Evolutionary conservation across 2,113 vertebrate genomes (phyloP), one percentile per base, ranked within the genome.

Genomic region (Dolichotis patagonum): DNA sequence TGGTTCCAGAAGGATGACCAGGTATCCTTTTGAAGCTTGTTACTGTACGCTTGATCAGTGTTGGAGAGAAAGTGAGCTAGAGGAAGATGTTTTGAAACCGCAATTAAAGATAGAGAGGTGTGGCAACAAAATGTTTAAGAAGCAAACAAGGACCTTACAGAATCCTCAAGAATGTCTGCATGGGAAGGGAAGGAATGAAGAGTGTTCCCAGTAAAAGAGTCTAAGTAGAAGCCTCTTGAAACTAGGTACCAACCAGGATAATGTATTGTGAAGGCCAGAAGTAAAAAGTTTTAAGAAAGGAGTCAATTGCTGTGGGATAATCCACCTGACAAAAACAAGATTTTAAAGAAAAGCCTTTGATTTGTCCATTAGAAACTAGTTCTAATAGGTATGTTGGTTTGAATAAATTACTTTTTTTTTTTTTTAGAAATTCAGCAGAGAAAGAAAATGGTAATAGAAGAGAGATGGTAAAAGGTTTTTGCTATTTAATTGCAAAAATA

Each of bases 361-460:
- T 83, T 87, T 83, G 56, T 83, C 85, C 46, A 94, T 88, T 71
- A 28, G 82, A 90, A 95, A 83, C 30, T 28, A 67, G 13, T 52
- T 71, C 58, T 85, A 38, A 11, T 65, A 71, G 28, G 5, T 30
- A 43, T 75, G 7, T 78, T 30, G 69, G 35, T 82, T 83, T 84
- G 85, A 95, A 89, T 56, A 60, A 69, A 62, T 85, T 83, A 90
- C 24, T 80, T 3, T 58, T 52, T 49, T 6, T 49, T 49, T 49
- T 90, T 93, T 71, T n/a, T 87, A 63, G 26, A 90, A 71, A 54
- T 93, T 84, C 38, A 22, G 16, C 65, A 94, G n/a, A 73, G 35
- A 78, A 22, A 88, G n/a, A 32, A 62, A 28, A 46, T 63, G 26
- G 22, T 87, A 63, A 71, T 41, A 35, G 49, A 90, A 90, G 65